These are phyloP conservation scores for Columba guinea DNA, from an alignment of 2,797 vertebrate species.

Conservation along the genomic window DNA sequence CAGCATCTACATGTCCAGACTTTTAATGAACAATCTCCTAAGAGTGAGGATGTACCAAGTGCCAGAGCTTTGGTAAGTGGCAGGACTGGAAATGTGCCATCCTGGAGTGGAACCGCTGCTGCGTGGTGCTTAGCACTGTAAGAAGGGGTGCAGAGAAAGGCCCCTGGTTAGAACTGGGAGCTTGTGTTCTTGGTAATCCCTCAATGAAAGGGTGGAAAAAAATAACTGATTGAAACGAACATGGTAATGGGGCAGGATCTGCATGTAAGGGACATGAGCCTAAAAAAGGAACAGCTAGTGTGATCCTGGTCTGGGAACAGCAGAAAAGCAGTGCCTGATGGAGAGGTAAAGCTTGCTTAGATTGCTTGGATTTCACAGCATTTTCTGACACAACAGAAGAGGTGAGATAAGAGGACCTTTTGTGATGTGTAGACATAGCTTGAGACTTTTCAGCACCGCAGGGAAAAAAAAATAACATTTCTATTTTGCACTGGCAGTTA, in stretches of 20 bases:
- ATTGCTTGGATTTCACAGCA: not conserved
- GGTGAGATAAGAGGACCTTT: not conserved
- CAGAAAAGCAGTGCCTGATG: not conserved
- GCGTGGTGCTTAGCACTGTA: not conserved
- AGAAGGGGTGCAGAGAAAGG: not conserved
- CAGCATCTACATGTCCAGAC: conserved; percentile 12
- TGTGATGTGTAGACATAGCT: not conserved
- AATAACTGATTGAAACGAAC: not conserved
- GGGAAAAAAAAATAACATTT: not conserved
- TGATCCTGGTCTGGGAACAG: not conserved
- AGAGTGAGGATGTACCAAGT: not conserved
- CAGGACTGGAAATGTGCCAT: not conserved
- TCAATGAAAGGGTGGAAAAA: accelerated
- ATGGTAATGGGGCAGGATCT: not conserved
- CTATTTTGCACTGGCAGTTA: not conserved
- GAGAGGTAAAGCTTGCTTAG: not conserved
- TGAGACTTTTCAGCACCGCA: not conserved
- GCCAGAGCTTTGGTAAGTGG: not conserved
- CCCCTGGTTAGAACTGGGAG: not conserved
- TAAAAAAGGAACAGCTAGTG: not conserved
- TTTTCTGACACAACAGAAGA: not conserved
- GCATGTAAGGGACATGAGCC: not conserved
- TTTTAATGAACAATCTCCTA: not conserved
- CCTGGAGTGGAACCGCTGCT: not conserved
- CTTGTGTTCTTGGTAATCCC: not conserved